Percentiles rank a stretch among this genome's conserved stretches.
Conservation (phyloP, 2,888 invertebrate genomes). For the Ametastegia equiseti region DNA sequence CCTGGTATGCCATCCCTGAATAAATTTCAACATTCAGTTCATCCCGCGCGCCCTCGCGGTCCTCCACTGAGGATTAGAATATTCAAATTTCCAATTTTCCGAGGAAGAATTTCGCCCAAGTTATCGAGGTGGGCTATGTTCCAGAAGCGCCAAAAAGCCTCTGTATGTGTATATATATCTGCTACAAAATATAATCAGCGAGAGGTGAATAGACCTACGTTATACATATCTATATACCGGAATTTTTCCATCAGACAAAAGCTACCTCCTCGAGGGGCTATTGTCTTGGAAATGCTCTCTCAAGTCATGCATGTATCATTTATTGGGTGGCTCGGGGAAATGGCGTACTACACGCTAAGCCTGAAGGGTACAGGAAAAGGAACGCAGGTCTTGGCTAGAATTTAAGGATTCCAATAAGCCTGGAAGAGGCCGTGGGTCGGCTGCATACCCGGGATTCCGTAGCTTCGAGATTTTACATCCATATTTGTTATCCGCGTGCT, state of each 20-base stretch:
- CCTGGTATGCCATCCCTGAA: background rate
- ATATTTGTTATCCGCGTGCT: background rate
- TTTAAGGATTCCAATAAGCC: conserved; percentile 39
- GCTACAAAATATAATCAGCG: background rate
- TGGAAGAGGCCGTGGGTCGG: background rate
- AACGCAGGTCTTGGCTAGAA: background rate
- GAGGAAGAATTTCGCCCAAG: conserved; percentile 1
- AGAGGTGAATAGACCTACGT: background rate
- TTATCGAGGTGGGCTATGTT: background rate
- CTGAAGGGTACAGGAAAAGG: background rate
- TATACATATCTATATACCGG: too few relatives aligned
- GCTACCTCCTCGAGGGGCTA: conserved; percentile 15
- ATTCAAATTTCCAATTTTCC: conserved; percentile 35
- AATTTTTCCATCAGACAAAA: conserved; percentile 4
- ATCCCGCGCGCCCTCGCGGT: background rate
- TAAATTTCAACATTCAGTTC: background rate
- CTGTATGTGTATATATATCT: too few relatives aligned
- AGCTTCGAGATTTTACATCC: conserved; percentile 3
- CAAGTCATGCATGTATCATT: background rate
- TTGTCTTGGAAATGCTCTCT: conserved; percentile 16
- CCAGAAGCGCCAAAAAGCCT: background rate
- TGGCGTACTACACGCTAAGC: background rate
- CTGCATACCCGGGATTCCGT: conserved; percentile 11
- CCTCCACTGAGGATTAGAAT: conserved; percentile 7
- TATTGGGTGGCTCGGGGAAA: conserved; percentile 1